Percentiles rank a stretch among this genome's conserved stretches.
These are phyloP conservation scores for Schizopygopsis malacanthus DNA, from an alignment of 2,797 vertebrate species.

Conservation along the genomic window DNA sequence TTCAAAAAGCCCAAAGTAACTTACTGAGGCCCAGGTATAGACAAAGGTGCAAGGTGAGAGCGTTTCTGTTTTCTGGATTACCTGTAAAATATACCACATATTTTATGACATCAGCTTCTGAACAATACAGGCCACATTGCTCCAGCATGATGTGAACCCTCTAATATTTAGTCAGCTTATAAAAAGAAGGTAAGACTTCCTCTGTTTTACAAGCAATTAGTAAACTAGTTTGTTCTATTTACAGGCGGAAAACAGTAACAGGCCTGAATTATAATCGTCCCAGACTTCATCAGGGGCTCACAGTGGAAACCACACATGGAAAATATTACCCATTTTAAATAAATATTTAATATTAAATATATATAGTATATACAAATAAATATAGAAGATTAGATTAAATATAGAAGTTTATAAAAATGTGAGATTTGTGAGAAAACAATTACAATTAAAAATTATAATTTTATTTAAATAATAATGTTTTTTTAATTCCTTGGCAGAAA, in stretches of 20 bases:
- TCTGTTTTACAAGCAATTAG: conserved; percentile 63
- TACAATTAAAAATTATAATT: too few relatives aligned
- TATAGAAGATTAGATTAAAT: too few relatives aligned
- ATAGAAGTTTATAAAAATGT: too few relatives aligned
- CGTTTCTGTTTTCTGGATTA: conserved; percentile 23
- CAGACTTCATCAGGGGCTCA: not conserved
- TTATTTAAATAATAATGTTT: too few relatives aligned
- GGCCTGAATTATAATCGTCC: conserved; percentile 21
- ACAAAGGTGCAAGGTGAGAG: conserved; percentile 38
- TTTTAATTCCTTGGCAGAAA: too few relatives aligned
- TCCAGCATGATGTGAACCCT: conserved; percentile 37
- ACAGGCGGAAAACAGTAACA: conserved; percentile 47
- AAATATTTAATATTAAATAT: not conserved
- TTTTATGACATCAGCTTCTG: conserved; percentile 28
- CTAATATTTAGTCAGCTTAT: conserved; percentile 45
- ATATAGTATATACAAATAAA: not conserved
- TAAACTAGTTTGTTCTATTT: conserved; percentile 43
- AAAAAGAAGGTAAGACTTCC: conserved; percentile 57
- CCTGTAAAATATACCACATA: conserved; percentile 14
- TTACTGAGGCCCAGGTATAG: conserved; percentile 7
- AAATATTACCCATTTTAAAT: not conserved
- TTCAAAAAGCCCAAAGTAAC: not conserved
- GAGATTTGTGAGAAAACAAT: too few relatives aligned
- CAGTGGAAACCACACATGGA: not conserved
- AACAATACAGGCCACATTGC: conserved; percentile 53